Conservation (phyloP, 1,140 invertebrate genomes). For the Meteorus sp. region DNA sequence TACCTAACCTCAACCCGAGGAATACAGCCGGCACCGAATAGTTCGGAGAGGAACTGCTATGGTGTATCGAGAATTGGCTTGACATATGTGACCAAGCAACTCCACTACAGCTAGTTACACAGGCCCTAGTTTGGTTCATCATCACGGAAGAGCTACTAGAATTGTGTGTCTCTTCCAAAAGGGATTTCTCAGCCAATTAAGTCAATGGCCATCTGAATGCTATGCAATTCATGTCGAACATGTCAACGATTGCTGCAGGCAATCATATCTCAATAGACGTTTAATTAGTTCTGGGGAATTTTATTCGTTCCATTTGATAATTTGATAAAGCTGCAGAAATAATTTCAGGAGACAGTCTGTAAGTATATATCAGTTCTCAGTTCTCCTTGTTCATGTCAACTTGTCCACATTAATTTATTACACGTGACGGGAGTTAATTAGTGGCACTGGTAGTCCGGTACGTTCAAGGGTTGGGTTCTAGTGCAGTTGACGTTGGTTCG, state of each 20-base stretch:
- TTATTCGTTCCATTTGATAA: too few relatives aligned
- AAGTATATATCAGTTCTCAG: constrained; percentile 18
- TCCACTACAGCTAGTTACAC: background rate
- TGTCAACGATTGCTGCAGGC: too few relatives aligned
- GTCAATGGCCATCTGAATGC: background rate
- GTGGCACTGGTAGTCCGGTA: constrained; percentile 11
- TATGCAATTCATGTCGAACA: too few relatives aligned
- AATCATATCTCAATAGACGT: too few relatives aligned
- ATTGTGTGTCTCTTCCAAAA: constrained; percentile 9
- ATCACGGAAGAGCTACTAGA: background rate
- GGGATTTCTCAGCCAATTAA: constrained; percentile 13
- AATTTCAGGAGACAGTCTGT: background rate
- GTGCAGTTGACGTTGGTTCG: constrained; percentile 11
- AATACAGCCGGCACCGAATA: constrained; percentile 29
- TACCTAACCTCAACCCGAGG: constrained; percentile 30
- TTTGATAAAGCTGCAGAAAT: background rate
- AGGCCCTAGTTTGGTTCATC: background rate
- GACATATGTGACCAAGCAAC: too few relatives aligned
- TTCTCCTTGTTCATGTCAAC: background rate
- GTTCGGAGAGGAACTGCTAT: constrained; percentile 16
- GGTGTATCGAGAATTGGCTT: constrained; percentile 22
- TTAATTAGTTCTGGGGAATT: too few relatives aligned
- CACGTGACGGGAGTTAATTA: constrained; percentile 27
- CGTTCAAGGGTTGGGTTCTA: background rate
- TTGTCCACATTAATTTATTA: constrained; percentile 23